These are phyloP conservation scores for Crotalus helleri DNA, from an alignment of 2,113 vertebrate genomes.

Conservation along the genomic window DNA sequence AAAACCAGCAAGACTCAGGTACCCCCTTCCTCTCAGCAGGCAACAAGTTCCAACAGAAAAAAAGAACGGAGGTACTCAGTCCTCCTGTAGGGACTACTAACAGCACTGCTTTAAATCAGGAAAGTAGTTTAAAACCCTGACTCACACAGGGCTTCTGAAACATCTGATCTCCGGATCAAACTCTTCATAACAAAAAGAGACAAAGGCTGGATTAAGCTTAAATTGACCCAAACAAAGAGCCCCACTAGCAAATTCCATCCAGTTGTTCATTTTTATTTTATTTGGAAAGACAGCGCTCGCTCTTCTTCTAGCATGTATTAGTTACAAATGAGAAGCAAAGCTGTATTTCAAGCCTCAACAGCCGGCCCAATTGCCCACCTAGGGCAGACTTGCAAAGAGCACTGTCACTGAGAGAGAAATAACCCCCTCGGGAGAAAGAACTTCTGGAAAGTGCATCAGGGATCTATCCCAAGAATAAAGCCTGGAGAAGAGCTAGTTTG, in stretches of 20 bases:
- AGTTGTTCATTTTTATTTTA: neutral
- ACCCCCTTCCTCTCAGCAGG: neutral
- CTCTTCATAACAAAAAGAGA: neutral
- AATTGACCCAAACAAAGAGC: neutral
- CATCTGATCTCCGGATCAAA: neutral
- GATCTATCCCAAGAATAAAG: slow-evolving; percentile 6
- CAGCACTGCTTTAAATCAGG: neutral
- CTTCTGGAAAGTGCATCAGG: accelerated
- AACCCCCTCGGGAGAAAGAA: slow-evolving; percentile 16
- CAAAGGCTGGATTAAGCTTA: neutral
- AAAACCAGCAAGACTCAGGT: neutral
- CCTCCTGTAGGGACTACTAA: too few relatives aligned
- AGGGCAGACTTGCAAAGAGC: too few relatives aligned
- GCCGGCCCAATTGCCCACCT: neutral
- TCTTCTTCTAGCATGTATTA: neutral
- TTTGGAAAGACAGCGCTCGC: neutral
- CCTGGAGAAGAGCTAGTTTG: neutral
- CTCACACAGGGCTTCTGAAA: neutral
- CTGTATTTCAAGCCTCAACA: neutral
- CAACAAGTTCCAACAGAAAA: neutral
- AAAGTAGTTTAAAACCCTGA: neutral
- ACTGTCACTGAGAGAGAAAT: too few relatives aligned
- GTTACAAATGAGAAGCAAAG: too few relatives aligned
- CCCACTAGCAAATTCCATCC: neutral
- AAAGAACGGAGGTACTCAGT: neutral